Conservation (phyloP, 2,888 invertebrate species). For the Cecidostiba fungosa region DNA sequence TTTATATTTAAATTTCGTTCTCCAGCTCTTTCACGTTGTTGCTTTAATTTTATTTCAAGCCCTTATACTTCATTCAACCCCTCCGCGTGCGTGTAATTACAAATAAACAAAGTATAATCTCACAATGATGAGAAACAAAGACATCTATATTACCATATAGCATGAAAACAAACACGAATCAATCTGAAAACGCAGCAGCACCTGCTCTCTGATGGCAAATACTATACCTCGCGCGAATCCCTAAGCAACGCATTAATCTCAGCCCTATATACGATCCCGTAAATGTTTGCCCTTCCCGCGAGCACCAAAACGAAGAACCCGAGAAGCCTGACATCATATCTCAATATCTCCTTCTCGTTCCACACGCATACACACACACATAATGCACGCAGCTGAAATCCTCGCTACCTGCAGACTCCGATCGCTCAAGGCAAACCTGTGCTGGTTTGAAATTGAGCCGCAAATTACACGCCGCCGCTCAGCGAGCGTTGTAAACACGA, state of each 20-base stretch:
- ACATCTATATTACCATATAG: background rate
- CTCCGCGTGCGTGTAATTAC: background rate
- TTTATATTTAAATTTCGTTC: conserved; percentile 33
- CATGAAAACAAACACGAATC: background rate
- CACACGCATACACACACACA: background rate
- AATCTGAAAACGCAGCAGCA: background rate
- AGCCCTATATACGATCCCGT: background rate
- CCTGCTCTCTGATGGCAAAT: background rate
- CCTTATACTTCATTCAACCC: no score
- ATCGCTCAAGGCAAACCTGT: conserved; percentile 69
- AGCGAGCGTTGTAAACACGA: background rate
- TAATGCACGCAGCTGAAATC: conserved; percentile 18
- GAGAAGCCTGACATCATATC: background rate
- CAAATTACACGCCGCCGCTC: conserved; percentile 66
- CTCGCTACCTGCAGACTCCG: conserved; percentile 7
- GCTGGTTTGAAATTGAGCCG: conserved; percentile 66
- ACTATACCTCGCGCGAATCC: background rate
- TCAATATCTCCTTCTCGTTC: background rate
- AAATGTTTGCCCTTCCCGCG: background rate
- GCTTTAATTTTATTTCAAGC: background rate
- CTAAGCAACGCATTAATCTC: conserved; percentile 1
- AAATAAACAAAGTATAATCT: background rate
- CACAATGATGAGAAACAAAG: background rate
- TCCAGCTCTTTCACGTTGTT: background rate
- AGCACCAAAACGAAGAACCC: background rate